These are phyloP conservation scores for Trachelus stipa DNA, from an alignment of 2,888 invertebrate genomes.

Conservation along the genomic window DNA sequence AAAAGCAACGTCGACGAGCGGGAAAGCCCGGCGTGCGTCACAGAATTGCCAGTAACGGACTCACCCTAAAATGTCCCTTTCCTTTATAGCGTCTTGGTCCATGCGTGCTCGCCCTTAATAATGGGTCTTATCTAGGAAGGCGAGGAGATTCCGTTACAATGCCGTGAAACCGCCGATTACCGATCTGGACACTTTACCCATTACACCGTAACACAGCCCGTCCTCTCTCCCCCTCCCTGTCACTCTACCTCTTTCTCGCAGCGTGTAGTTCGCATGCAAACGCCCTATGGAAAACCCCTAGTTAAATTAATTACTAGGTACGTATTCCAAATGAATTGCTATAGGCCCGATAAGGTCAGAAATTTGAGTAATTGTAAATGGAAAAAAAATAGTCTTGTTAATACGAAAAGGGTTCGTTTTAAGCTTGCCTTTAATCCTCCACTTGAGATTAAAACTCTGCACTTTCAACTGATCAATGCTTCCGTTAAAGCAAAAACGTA, in stretches of 20 bases:
- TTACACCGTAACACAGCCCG: neutral
- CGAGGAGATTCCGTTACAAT: constrained; percentile 22
- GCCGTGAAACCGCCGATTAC: constrained; percentile 16
- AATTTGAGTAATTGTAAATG: neutral
- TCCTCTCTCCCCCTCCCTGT: neutral
- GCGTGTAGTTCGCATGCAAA: neutral
- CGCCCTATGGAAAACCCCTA: neutral
- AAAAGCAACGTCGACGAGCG: neutral
- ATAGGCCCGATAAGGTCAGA: neutral
- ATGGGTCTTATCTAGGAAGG: constrained; percentile 21
- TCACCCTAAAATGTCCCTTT: neutral
- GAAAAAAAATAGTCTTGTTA: neutral
- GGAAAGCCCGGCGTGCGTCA: neutral
- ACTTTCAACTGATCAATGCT: neutral
- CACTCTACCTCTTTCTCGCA: neutral
- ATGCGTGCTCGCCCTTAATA: constrained; percentile 22
- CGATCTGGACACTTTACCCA: constrained; percentile 17
- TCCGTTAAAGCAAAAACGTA: too few relatives aligned
- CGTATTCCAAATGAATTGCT: neutral
- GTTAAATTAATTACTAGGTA: neutral
- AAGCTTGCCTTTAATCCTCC: neutral
- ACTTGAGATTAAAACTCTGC: neutral
- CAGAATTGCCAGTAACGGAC: neutral
- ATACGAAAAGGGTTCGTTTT: neutral
- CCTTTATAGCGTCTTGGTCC: neutral